Base-by-base conservation (phyloP, 64 coral and sea anemone species). In the Actinia tenebrosa region DNA sequence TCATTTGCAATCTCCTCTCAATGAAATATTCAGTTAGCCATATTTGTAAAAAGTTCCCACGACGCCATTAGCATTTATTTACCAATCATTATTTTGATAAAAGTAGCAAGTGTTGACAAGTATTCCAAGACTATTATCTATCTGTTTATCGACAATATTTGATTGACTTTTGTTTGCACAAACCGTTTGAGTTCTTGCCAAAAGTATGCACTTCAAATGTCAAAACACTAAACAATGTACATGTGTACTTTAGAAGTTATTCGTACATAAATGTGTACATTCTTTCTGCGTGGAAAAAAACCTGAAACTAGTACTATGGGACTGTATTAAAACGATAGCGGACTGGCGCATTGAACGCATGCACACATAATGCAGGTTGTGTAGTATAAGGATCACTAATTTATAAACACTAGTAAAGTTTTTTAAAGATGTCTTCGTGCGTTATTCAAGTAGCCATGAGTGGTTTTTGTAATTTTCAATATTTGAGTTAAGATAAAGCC, bases 41-140 rank as follows among this genome's bases (percentile, higher is more conserved):
- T 58, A 58, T 58, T 37, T 11, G 15, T 58, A 16, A 58, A 75
- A 81, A 20, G 42, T 81, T 81, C 79, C 79, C 79, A 81, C 45
- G 79, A 16, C 16, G 4, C 77, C 45, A 81, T 81, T 81, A 81
- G 17, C 79, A 81, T 18, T 81, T 81, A 53, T 50, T 81, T 81
- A 16, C 79, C 53, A 81, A 50, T 81, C 45, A 10, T 81, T 81
- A 53, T 81, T 81, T 81, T 81, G 44, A 81, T 37, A 81, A 81
- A 53, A 53, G 3, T 53, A 53, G 19, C 16, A n/a, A 45, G 79
- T 81, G 79, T 81, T 81, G 79, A 81, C 79, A 80, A 80, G 79
- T 72, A 72, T 72, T 13, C 27, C 69, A 10, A 37, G 69, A 75
- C 79, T 53, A 50, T 81, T 81, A 13, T 81, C 15, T 23, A 50